Evolutionary conservation across 2,797 vertebrate species (phyloP), one percentile per base, ranked within the genome.

Genomic region (Gymnothorax javanicus): DNA sequence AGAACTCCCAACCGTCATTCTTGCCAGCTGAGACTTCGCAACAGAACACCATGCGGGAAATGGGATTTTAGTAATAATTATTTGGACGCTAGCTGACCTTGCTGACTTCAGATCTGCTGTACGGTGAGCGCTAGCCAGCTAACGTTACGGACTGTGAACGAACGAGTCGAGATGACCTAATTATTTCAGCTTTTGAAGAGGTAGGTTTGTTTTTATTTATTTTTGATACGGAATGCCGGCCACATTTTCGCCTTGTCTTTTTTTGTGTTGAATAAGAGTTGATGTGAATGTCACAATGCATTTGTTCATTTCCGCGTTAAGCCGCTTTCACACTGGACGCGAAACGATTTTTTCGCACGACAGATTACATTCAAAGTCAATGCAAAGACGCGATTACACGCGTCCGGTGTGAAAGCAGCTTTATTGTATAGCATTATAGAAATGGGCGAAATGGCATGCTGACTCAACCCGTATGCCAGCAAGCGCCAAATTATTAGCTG

Each of bases 101-200:
- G 59, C 20, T 43, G 85, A 77, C 85, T 77, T 59, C 71, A 60
- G 85, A n/a, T n/a, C 52, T 62, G 27, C 73, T 50, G 73, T 86
- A 50, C 58, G 57, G 71, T 79, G 85, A 77, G 17, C 73, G 13
- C 73, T 77, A 77, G 33, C 73, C 58, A 77, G 71, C 75, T 75
- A 43, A 43, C 33, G 33, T 43, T 43, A 75, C 84, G 27, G 84
- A 85, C 85, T 50, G 77, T 56, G 27, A 86, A 23, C 56, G 27
- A 86, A 23, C 50, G 73, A 77, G 77, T 69, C 77, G 52, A 82
- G 52, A 86, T 86, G 85, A 82, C 77, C 79, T 64, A 69, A 64
- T 79, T 57, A 67, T 73, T 69, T 56, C 77, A 52, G 50, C 77
- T 69, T 82, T 86, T 15, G 69, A 86, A 82, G 59, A 86, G 85